Evolutionary conservation across 2,888 invertebrate species (phyloP).

Genomic region (Hymenopus coronatus): DNA sequence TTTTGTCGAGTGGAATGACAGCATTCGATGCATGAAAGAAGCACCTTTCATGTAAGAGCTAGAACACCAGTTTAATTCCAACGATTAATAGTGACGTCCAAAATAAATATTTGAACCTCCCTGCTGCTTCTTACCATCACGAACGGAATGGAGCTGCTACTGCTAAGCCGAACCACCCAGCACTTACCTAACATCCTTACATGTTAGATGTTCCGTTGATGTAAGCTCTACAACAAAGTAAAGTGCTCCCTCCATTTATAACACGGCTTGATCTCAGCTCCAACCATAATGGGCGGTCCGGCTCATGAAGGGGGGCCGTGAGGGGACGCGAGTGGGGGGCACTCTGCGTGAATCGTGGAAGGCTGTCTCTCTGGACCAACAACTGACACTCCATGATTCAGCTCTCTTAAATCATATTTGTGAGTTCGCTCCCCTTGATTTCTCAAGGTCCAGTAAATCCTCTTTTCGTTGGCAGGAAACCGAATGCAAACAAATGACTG

Average conservation of each 20-base stretch:
- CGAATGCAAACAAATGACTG: neutral
- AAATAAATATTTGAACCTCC: neutral
- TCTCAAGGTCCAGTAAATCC: neutral
- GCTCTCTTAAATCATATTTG: conserved; percentile 13
- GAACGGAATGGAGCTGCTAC: neutral
- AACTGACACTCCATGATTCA: conserved; percentile 2
- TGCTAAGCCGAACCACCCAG: neutral
- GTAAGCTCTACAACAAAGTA: conserved; percentile 7
- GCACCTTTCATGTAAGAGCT: neutral
- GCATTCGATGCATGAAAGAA: neutral
- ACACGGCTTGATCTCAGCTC: conserved; percentile 1
- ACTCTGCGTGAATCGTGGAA: neutral
- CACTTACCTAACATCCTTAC: neutral
- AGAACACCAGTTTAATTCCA: neutral
- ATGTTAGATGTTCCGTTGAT: neutral
- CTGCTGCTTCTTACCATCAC: neutral
- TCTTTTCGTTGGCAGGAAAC: neutral
- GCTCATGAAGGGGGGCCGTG: neutral
- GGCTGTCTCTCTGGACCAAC: neutral
- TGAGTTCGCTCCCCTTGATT: neutral
- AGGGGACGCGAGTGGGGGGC: neutral
- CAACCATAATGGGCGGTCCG: neutral
- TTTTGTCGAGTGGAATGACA: neutral
- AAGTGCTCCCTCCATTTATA: neutral
- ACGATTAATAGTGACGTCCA: neutral